Base-by-base conservation (phyloP, 2,888 invertebrate species). In the Netelia fuscicornis region DNA sequence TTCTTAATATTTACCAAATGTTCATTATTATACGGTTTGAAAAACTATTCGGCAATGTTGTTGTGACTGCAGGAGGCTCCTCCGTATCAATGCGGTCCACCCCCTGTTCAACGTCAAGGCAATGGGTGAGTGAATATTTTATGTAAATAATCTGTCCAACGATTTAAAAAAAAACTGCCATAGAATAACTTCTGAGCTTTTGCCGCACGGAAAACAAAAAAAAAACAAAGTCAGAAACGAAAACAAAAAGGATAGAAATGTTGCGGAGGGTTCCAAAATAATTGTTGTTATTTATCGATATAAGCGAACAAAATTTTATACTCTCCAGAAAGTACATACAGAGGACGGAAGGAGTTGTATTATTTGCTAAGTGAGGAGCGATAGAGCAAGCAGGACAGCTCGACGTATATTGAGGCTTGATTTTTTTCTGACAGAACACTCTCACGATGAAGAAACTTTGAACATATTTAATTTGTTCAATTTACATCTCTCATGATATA, bases 81-180 rank as follows among this genome's bases (percentile, higher is more conserved):
- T 37, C 91, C 91, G n/a, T 92, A 92, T 83, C 92, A 91, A 76
- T 89, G 92, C 81, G 90, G 89, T 52, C 92, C 93, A 83, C 88
- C 92, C 64, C 91, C 91, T 56, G 88, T 90, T 62, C 92, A 93
- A 80, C 93, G 93, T 74, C 93, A 92, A 82, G 93, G 93, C 80
- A 92, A 92, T 87, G 93, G 93, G 93, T 93, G 90, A 93, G 93
- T 91, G 23, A 64, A 52, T 68, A 54, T 67, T 64, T 56, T 48
- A 48, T 70, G 37, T 23, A 54, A 78, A 64, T 65, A 77, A n/a
- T 65, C 20, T 72, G 48, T 30, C 67, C n/a, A 60, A 44, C 56
- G 60, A 72, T 65, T 52, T 74, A 44, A 48, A 48, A 68, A 23
- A 68, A 67, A 74, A 74, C n/a, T 70, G 56, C 25, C 58, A 13